Evolutionary conservation across 2,888 invertebrate species (phyloP).

Genomic region (Andrena camellia): DNA sequence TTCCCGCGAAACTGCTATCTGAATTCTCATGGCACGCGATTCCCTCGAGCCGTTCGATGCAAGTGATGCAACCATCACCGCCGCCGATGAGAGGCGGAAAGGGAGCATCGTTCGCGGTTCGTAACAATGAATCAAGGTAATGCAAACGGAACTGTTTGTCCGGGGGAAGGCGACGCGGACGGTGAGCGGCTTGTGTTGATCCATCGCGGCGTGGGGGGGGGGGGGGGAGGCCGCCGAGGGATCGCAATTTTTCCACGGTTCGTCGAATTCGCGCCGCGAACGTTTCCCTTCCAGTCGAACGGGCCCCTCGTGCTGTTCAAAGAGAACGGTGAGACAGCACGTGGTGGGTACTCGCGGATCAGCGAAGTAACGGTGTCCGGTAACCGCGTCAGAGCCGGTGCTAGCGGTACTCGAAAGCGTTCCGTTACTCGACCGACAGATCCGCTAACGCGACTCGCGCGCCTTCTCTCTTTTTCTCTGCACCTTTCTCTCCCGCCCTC

Average conservation of each 20-base stretch:
- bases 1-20: not conserved
- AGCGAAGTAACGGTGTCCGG: slow-evolving; percentile 82
- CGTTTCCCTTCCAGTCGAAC: slow-evolving; percentile 46
- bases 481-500: slow-evolving; percentile 34
- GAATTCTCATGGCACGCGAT: slow-evolving; percentile 7
- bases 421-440: slow-evolving; percentile 85
- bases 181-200: not conserved
- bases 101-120: not conserved
- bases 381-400: slow-evolving; percentile 83
- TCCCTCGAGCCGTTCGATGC: slow-evolving; percentile 11
- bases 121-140: slow-evolving; percentile 53
- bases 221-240: not conserved
- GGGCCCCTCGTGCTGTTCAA: slow-evolving; percentile 57
- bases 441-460: slow-evolving; percentile 82
- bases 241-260: slow-evolving; percentile 56
- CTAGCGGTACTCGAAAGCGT: slow-evolving; percentile 83
- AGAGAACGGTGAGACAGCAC: slow-evolving; percentile 80
- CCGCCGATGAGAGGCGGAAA: not conserved
- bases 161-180: not conserved
- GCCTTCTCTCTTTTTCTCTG: slow-evolving; percentile 63
- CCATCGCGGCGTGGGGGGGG: slow-evolving; percentile 1
- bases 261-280: slow-evolving; percentile 50
- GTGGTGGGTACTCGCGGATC: slow-evolving; percentile 76
- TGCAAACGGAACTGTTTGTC: slow-evolving; percentile 52
- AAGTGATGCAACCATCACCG: not conserved